These are phyloP conservation scores for Apodemia hepburni DNA, from an alignment of 2,888 invertebrate species.

Conservation along the genomic window DNA sequence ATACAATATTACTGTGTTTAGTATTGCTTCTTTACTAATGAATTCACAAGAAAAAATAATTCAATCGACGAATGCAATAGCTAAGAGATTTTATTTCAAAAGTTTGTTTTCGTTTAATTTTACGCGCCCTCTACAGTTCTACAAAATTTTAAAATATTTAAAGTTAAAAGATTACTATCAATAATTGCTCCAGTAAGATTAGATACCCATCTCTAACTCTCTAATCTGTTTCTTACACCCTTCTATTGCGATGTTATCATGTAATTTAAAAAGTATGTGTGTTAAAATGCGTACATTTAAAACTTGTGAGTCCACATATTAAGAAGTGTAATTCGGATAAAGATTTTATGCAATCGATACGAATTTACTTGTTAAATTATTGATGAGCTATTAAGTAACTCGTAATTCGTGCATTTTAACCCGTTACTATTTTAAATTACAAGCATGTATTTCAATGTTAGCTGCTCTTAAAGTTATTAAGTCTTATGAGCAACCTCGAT, in stretches of 20 bases:
- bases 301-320: background rate
- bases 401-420: background rate
- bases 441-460: background rate
- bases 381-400: no score
- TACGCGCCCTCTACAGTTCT: background rate
- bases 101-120: background rate
- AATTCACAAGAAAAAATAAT: no score
- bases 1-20: no score
- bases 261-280: conserved; percentile 6
- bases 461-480: background rate
- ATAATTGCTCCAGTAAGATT: background rate
- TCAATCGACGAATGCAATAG: no score
- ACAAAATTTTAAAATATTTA: background rate
- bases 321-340: no score
- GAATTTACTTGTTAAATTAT: no score
- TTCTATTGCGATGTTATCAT: background rate
- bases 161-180: background rate
- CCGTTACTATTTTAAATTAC: conserved; percentile 4
- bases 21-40: no score
- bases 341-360: background rate
- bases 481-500: background rate
- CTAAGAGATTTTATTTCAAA: background rate
- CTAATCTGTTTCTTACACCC: conserved; percentile 6
- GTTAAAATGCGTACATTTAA: background rate
- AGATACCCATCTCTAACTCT: conserved; percentile 5